Evolutionary conservation across 92 coral and sea anemone species (phyloP).

Genomic region (Chrysogorgia sp.): DNA sequence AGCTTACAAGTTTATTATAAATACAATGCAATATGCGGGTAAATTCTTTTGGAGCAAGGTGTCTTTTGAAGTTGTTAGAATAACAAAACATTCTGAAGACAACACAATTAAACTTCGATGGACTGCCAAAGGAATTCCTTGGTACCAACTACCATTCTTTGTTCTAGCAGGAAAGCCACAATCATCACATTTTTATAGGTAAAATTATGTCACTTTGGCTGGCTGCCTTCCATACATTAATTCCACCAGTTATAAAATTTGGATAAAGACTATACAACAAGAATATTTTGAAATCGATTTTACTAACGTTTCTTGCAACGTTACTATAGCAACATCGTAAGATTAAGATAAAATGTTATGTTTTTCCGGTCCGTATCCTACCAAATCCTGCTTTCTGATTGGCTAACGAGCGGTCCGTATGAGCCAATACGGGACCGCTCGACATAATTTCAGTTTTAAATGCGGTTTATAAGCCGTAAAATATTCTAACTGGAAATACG

Average conservation of each 20-base stretch:
- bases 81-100: constrained; percentile 84
- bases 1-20: constrained; percentile 60
- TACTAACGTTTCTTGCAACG: not conserved
- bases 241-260: not conserved
- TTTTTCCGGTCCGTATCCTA: too few species aligned
- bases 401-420: too few species aligned
- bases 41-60: constrained; percentile 68
- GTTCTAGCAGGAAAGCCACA: constrained; percentile 53
- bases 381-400: too few species aligned
- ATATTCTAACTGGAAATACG: too few species aligned
- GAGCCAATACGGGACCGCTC: too few species aligned
- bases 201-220: not conserved
- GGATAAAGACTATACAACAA: too few species aligned
- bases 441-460: too few species aligned
- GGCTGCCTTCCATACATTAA: too few species aligned
- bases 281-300: too few species aligned
- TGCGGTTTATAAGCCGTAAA: too few species aligned
- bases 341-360: too few species aligned
- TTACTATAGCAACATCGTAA: too few species aligned
- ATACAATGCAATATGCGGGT: constrained; percentile 54
- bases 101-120: constrained; percentile 88
- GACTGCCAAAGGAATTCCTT: constrained; percentile 91
- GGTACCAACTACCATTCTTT: constrained; percentile 52
- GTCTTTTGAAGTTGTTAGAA: constrained; percentile 77
- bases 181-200: constrained; percentile 25